Percentiles rank a stretch among this genome's conserved stretches.
phyloP scores from a whole-genome alignment of 2,888 invertebrate genomes.

The Latheticus oryzae region DNA sequence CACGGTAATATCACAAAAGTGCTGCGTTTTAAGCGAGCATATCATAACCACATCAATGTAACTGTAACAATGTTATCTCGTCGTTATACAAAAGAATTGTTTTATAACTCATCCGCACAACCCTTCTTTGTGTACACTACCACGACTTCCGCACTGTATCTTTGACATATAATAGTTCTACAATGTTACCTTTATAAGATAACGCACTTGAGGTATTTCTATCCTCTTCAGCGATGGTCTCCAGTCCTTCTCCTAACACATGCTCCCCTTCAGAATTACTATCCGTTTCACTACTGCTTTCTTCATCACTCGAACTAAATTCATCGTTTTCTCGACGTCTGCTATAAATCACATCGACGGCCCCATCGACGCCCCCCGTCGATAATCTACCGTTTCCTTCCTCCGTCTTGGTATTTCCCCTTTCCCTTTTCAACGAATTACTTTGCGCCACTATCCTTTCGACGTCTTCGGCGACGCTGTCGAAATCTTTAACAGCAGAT shows the following conservation, averaged over 20 bases:
- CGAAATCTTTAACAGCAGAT: constrained; percentile 62
- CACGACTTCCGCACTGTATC: too few relatives aligned
- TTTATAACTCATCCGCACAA: neutral
- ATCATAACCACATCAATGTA: too few relatives aligned
- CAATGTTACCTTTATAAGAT: constrained; percentile 41
- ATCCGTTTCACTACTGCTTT: constrained; percentile 47
- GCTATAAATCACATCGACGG: constrained; percentile 30
- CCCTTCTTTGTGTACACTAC: constrained; percentile 3
- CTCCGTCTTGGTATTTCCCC: constrained; percentile 41
- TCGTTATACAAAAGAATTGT: neutral
- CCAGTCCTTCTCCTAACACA: constrained; percentile 60
- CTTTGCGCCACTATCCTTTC: constrained; percentile 55
- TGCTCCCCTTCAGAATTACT: constrained; percentile 58
- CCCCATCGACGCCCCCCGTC: constrained; percentile 32
- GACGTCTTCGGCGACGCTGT: constrained; percentile 62
- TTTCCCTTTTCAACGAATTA: constrained; percentile 47
- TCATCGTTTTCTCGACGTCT: constrained; percentile 36
- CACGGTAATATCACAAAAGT: too few relatives aligned
- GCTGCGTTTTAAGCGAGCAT: too few relatives aligned
- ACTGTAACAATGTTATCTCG: neutral
- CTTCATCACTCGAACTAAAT: constrained; percentile 46
- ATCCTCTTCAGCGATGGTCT: constrained; percentile 64
- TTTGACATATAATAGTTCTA: too few relatives aligned
- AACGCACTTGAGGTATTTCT: constrained; percentile 55
- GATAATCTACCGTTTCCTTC: constrained; percentile 38